Evolutionary conservation across 2,797 vertebrate species (phyloP).

Genomic region (Rhinogobio ventralis): DNA sequence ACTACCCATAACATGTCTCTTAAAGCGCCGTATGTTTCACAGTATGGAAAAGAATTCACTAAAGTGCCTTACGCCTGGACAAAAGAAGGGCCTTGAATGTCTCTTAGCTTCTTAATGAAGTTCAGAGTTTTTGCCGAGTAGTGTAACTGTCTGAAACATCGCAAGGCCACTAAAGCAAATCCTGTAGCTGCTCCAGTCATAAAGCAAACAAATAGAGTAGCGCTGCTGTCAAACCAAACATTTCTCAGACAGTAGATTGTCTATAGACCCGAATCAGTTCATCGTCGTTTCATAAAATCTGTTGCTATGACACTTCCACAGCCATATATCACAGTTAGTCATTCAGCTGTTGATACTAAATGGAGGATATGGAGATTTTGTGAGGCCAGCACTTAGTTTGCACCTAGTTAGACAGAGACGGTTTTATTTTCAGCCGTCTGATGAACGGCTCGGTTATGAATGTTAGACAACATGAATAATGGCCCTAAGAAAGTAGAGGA

Average conservation of each 20-base stretch:
- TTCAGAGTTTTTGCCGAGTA: not conserved
- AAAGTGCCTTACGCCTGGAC: not conserved
- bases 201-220: constrained; percentile 9
- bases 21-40: not conserved
- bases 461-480: constrained; percentile 38
- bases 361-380: constrained; percentile 12
- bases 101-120: not conserved
- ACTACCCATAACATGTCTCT: constrained; percentile 2
- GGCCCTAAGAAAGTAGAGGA: constrained; percentile 27
- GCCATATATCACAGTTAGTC: constrained; percentile 38
- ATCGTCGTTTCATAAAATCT: not conserved
- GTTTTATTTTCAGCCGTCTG: constrained; percentile 43
- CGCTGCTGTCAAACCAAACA: not conserved
- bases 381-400: not conserved
- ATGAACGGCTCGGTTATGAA: constrained; percentile 18
- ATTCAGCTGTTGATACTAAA: constrained; percentile 22
- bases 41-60: not conserved
- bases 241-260: constrained; percentile 17
- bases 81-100: constrained; percentile 28
- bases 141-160: constrained; percentile 21
- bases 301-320: constrained; percentile 10
- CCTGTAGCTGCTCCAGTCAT: not conserved
- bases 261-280: constrained; percentile 8
- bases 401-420: constrained; percentile 20
- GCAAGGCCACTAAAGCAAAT: constrained; percentile 23